Conservation (phyloP, 1,140 invertebrate species). For the Notospermus geniculatus region DNA sequence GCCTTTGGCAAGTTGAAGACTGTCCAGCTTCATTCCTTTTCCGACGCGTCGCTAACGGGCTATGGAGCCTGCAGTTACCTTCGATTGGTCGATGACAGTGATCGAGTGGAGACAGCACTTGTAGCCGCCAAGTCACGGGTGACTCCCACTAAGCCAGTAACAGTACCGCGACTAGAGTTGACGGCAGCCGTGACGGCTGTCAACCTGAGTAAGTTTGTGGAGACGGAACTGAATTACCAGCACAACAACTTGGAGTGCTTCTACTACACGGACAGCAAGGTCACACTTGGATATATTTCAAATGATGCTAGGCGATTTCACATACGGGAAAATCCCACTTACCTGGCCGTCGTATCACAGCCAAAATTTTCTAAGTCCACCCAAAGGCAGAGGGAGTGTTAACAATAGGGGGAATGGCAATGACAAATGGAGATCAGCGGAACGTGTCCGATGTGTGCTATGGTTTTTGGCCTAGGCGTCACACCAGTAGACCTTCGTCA, state of each 20-base stretch:
- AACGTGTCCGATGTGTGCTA: too few species aligned
- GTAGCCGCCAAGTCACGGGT: conserved; percentile 17
- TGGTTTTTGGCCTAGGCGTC: too few species aligned
- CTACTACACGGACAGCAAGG: conserved; percentile 8
- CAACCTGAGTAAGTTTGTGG: not conserved
- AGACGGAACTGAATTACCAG: not conserved
- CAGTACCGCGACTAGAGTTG: conserved; percentile 58
- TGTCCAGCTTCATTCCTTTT: conserved; percentile 35
- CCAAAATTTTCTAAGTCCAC: too few species aligned
- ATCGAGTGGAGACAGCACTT: conserved; percentile 14
- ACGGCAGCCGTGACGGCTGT: conserved; percentile 48
- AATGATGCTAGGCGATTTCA: conserved; percentile 9
- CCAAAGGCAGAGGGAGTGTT: too few species aligned
- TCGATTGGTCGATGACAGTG: conserved; percentile 10
- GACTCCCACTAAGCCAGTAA: conserved; percentile 18
- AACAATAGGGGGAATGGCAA: too few species aligned
- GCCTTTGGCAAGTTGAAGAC: conserved; percentile 17
- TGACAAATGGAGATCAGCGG: too few species aligned
- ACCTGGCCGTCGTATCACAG: too few species aligned
- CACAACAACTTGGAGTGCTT: not conserved
- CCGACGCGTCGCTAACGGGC: conserved; percentile 38
- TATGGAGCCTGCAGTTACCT: conserved; percentile 34
- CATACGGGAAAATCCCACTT: too few species aligned
- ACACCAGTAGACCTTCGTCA: too few species aligned
- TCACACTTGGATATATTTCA: conserved; percentile 1